Base-by-base conservation (phyloP, 2,113 vertebrate genomes). In the Mirza zaza region DNA sequence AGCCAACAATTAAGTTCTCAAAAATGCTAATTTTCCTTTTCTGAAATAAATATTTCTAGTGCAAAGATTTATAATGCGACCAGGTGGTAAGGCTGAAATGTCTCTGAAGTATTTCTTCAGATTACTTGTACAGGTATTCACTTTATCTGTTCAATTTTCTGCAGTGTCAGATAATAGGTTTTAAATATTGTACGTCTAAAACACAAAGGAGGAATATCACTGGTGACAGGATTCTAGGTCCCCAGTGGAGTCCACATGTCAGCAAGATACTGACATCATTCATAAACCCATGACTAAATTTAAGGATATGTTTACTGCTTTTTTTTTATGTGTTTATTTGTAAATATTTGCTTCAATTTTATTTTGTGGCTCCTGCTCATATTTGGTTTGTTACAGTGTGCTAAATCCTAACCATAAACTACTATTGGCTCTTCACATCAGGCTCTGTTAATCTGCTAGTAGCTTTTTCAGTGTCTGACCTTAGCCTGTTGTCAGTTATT, bases 11-110 rank as follows among this genome's bases (percentile, higher is more conserved):
- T 61, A 48, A 13, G 5, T 80, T 91, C 67, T 87, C 15, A 48
- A 75, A 89, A 95, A 84, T 42, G n/a, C 1, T 18, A 39, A 95
- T 87, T 87, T 92, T 61, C 80, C 82, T 89, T 86, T 71, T 84
- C 27, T 73, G 12, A 59, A 84, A 87, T 73, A 96, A 91, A 45
- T 6, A 65, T 61, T 85, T 86, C 79, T 75, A 59, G 29, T 71
- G 13, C 21, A 71, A 80, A 68, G 45, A 48, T 6, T 84, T 84
- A 71, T 39, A 63, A 27, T 39, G 34, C 89, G 50, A 65, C 13
- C 29, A 65, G 4, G 39, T 94, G 23, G 32, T 75, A n/a, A 89
- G 76, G 15, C 79, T 17, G 23, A 32, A 71, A 50, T 76, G 15
- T 67, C 63, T 75, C 48, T 84, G 14, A 81, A 27, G 3, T 42